These are phyloP conservation scores for Drosophila formosana DNA, from an alignment of 2,888 invertebrate genomes.

Conservation along the genomic window DNA sequence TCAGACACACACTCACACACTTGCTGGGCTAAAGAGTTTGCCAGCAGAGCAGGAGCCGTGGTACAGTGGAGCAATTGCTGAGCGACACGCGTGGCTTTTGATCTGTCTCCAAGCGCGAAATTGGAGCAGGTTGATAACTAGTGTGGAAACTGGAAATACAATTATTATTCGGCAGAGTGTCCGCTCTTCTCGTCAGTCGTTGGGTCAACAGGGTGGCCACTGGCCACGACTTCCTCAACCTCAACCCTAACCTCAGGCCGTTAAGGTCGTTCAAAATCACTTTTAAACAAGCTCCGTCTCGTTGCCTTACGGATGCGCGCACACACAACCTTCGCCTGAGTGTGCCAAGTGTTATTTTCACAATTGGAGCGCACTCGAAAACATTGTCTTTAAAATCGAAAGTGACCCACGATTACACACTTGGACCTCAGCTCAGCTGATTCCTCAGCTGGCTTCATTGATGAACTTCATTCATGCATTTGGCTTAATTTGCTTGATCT, in stretches of 20 bases:
- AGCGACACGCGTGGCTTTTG: constrained; percentile 43
- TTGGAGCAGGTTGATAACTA: constrained; percentile 52
- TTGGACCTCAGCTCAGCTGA: constrained; percentile 21
- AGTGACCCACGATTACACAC: constrained; percentile 78
- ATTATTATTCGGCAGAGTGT: constrained; percentile 47
- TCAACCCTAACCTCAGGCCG: constrained; percentile 18
- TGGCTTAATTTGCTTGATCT: background rate
- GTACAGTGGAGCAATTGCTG: constrained; percentile 12
- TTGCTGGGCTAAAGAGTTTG: constrained; percentile 35
- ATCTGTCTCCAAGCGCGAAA: constrained; percentile 63
- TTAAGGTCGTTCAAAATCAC: constrained; percentile 49
- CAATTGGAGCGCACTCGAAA: constrained; percentile 75
- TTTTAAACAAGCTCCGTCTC: constrained; percentile 16
- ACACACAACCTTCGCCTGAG: constrained; percentile 71
- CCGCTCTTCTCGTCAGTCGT: constrained; percentile 1
- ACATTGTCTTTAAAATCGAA: constrained; percentile 73
- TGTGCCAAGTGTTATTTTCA: constrained; percentile 77
- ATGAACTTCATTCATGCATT: constrained; percentile 66
- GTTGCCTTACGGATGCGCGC: constrained; percentile 44
- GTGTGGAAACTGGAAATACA: constrained; percentile 44
- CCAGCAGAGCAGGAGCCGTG: constrained; percentile 30
- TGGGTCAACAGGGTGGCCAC: constrained; percentile 40
- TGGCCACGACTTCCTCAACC: constrained; percentile 37
- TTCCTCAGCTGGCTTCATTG: constrained; percentile 51
- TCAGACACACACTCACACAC: constrained; percentile 24